A percentile compares a stretch with the other conserved stretches of the same genome.
These are phyloP conservation scores for Arnoldichthys spilopterus DNA, from an alignment of 2,797 vertebrate species.

Conservation along the genomic window DNA sequence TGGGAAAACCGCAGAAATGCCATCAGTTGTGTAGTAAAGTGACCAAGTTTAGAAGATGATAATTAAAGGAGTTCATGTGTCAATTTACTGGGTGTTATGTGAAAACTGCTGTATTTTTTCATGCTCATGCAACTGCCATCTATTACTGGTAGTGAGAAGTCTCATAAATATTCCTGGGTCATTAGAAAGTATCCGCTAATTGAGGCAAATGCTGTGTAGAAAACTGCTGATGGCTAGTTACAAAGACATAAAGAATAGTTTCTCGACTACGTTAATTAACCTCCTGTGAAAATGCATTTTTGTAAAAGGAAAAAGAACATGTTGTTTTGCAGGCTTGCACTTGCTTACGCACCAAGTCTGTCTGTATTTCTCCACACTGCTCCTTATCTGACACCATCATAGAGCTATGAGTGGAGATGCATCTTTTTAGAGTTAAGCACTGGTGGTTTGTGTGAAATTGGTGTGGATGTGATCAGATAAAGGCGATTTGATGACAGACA, in stretches of 20 bases:
- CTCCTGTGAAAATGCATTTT: constrained; percentile 18
- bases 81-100: neutral
- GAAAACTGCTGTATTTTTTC: neutral
- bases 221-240: constrained; percentile 25
- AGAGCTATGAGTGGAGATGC: constrained; percentile 44
- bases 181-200: constrained; percentile 7
- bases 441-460: constrained; percentile 55
- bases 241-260: constrained; percentile 25
- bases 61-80: neutral
- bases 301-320: neutral
- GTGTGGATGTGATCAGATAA: constrained; percentile 54
- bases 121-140: neutral
- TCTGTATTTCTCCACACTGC: constrained; percentile 43
- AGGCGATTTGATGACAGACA: constrained; percentile 41
- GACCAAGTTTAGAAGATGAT: neutral
- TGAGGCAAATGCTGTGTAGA: constrained; percentile 1
- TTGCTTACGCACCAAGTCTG: constrained; percentile 35
- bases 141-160: neutral
- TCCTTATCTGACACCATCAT: constrained; percentile 57
- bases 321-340: constrained; percentile 24
- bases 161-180: constrained; percentile 3
- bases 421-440: constrained; percentile 61
- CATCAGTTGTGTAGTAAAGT: no score
- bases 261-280: constrained; percentile 34
- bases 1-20: no score